phyloP scores from a whole-genome alignment of 2,113 vertebrate species.

The Ctenomys sociabilis region DNA sequence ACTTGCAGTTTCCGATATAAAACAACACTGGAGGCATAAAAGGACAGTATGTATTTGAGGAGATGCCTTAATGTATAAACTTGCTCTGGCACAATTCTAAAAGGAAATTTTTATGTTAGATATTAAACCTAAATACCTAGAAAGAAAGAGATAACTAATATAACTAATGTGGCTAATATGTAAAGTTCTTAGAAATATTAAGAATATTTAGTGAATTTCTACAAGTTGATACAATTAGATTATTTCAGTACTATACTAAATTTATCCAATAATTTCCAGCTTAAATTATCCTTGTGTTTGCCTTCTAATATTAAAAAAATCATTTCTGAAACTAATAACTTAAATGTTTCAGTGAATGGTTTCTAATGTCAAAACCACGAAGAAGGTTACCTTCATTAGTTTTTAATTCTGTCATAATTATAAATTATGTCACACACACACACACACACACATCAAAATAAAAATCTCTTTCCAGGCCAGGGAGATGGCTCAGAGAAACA shows the following conservation, averaged over 20 bases:
- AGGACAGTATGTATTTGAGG: not conserved
- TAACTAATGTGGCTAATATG: slow-evolving; percentile 23
- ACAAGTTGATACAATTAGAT: not conserved
- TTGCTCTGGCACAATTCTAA: not conserved
- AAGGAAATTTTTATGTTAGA: slow-evolving; percentile 4
- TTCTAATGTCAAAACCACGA: not conserved
- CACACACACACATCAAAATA: too few relatives aligned
- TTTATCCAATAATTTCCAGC: not conserved
- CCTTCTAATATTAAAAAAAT: not conserved
- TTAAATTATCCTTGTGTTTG: slow-evolving; percentile 11
- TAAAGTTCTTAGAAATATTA: slow-evolving; percentile 8
- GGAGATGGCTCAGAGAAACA: too few relatives aligned
- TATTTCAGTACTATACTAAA: not conserved
- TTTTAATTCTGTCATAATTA: not conserved
- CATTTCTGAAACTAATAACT: not conserved
- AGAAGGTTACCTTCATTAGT: not conserved
- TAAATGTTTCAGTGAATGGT: not conserved
- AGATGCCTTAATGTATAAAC: slow-evolving; percentile 27
- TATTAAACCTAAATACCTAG: not conserved
- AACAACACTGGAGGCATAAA: not conserved
- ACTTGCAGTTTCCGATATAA: not conserved
- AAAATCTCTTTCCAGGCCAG: too few relatives aligned
- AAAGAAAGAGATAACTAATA: slow-evolving; percentile 18
- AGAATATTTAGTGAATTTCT: not conserved
- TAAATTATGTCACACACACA: slow-evolving; percentile 7